Percentiles rank a stretch among this genome's conserved stretches.
Evolutionary conservation across 2,797 vertebrate species (phyloP).

Genomic region (Muscicapa comitata): DNA sequence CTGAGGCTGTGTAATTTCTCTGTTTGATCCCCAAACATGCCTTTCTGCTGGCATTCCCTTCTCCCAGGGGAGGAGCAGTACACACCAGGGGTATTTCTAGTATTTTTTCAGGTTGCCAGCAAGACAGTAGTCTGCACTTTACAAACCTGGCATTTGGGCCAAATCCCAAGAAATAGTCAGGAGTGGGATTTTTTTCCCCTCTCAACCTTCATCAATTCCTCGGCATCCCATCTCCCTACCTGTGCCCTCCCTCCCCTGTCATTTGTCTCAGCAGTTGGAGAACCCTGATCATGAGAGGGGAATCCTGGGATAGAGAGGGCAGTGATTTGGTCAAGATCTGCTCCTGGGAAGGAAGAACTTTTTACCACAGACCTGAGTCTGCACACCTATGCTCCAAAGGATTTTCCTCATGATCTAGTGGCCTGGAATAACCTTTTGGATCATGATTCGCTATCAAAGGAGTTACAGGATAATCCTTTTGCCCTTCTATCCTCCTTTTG

Average conservation of each 20-base stretch:
- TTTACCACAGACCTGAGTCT: background rate
- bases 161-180: background rate
- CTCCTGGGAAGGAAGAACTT: background rate
- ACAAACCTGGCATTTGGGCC: background rate
- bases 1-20: background rate
- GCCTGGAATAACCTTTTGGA: background rate
- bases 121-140: background rate
- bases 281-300: background rate
- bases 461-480: background rate
- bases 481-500: background rate
- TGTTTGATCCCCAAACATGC: background rate
- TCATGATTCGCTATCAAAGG: background rate
- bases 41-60: background rate
- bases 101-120: background rate
- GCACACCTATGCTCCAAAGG: rapidly evolving
- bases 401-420: background rate
- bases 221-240: background rate
- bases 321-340: rapidly evolving
- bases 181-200: background rate
- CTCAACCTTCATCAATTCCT: background rate
- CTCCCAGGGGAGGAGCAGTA: background rate
- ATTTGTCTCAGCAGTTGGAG: background rate
- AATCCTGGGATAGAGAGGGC: background rate
- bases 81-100: background rate
- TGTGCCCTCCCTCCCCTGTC: rapidly evolving